Evolutionary conservation across 2,797 vertebrate genomes (phyloP).

Genomic region (Spheniscus humboldti): DNA sequence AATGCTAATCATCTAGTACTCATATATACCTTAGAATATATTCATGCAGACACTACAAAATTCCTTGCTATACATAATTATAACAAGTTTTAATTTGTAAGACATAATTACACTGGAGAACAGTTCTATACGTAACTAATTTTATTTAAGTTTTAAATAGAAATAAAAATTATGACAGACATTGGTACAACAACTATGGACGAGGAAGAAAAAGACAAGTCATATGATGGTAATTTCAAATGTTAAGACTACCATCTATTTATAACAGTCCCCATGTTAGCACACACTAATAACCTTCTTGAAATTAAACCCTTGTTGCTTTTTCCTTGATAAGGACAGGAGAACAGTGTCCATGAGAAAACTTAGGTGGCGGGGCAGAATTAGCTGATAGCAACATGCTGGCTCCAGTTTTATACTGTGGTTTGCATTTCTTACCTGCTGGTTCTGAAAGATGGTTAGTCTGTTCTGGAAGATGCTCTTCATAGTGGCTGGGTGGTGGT

Average conservation of each 20-base stretch:
- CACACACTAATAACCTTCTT: background rate
- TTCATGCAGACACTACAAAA: background rate
- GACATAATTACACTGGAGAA: background rate
- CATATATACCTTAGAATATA: background rate
- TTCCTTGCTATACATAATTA: background rate
- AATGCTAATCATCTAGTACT: background rate
- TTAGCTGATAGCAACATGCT: background rate
- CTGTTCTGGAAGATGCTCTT: background rate
- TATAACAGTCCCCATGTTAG: accelerated
- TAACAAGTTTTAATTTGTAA: background rate
- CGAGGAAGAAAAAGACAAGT: background rate
- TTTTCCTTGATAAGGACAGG: background rate
- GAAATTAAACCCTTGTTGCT: accelerated
- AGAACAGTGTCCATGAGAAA: background rate
- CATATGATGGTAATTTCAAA: accelerated
- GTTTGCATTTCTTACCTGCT: background rate
- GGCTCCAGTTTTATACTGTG: accelerated
- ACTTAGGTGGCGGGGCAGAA: background rate
- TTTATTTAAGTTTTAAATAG: background rate
- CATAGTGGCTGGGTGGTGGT: background rate
- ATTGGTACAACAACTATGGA: background rate
- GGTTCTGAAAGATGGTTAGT: background rate
- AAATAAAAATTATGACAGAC: background rate
- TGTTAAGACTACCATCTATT: too few relatives aligned
- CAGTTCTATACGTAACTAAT: background rate